A percentile compares a stretch with the other conserved stretches of the same genome.
phyloP scores from a whole-genome alignment of 2,888 invertebrate species.

The Itoplectis maculator region DNA sequence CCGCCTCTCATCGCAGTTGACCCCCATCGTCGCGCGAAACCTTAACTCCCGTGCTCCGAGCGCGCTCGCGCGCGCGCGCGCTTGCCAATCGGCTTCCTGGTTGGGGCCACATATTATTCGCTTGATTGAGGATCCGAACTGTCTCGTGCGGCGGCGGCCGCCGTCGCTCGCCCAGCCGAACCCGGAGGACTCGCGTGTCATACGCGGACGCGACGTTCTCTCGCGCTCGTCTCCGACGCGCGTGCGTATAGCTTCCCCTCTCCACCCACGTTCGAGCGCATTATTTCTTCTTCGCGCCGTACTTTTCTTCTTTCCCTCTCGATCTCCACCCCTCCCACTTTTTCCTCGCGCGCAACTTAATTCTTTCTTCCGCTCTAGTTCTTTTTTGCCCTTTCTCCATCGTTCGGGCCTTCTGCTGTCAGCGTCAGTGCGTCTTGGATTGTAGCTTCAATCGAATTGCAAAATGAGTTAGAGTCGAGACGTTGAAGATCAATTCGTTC shows the following conservation, averaged over 20 bases:
- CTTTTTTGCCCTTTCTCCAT: neutral
- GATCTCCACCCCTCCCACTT: neutral
- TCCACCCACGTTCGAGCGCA: slow-evolving; percentile 22
- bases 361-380: slow-evolving; percentile 31
- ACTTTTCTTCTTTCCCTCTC: slow-evolving; percentile 36
- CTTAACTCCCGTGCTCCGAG: slow-evolving; percentile 64
- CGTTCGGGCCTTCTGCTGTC: slow-evolving; percentile 18
- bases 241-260: slow-evolving; percentile 24
- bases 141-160: slow-evolving; percentile 71
- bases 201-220: slow-evolving; percentile 67
- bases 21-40: slow-evolving; percentile 67
- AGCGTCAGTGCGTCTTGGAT: neutral
- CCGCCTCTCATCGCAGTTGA: slow-evolving; percentile 61
- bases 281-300: slow-evolving; percentile 25
- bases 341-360: slow-evolving; percentile 10
- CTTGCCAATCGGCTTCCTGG: slow-evolving; percentile 81
- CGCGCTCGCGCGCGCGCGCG: too few species aligned
- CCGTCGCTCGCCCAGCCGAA: too few species aligned
- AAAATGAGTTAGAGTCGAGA: neutral
- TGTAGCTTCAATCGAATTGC: neutral
- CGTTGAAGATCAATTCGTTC: neutral
- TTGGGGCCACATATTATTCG: slow-evolving; percentile 80
- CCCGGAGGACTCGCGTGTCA: slow-evolving; percentile 69
- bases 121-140: slow-evolving; percentile 79
- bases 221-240: slow-evolving; percentile 58